phyloP scores from a whole-genome alignment of 2,888 invertebrate species.

The Limnephilus marmoratus region DNA sequence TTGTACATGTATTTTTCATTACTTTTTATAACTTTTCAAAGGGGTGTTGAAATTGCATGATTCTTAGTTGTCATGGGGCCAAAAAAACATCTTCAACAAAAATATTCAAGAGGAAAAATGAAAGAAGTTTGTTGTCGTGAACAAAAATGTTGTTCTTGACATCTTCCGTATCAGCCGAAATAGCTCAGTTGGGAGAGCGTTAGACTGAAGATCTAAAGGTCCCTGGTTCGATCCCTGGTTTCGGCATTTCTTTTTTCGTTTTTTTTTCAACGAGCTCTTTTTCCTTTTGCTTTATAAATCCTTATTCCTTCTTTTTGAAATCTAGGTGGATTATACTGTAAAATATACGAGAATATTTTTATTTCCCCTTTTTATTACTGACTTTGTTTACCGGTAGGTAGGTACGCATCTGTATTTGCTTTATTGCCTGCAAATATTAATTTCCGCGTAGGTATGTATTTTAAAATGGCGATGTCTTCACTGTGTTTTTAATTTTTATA shows the following conservation, averaged over 20 bases:
- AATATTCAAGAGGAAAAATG: background rate
- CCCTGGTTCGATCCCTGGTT: slow-evolving; percentile 85
- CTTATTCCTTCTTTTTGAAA: background rate
- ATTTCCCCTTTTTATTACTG: background rate
- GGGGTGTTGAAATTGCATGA: no score
- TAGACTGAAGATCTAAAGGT: slow-evolving; percentile 85
- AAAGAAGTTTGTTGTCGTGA: background rate
- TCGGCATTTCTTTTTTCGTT: slow-evolving; percentile 73
- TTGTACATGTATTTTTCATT: no score
- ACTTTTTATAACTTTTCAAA: no score
- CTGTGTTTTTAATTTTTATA: no score
- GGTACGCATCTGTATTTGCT: no score
- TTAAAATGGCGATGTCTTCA: no score
- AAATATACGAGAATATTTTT: no score
- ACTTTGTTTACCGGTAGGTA: background rate
- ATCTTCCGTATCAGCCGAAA: slow-evolving; percentile 73
- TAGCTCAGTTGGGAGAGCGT: slow-evolving; percentile 83
- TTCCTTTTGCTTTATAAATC: background rate
- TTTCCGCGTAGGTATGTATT: no score
- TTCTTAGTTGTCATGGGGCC: no score
- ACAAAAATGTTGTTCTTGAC: background rate
- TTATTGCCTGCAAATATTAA: no score
- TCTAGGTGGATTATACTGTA: no score
- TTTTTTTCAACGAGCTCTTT: background rate
- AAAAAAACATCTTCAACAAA: no score